Percentiles rank a stretch among this genome's conserved stretches.
phyloP scores from a whole-genome alignment of 2,797 vertebrate genomes.

The Danio kyathit region DNA sequence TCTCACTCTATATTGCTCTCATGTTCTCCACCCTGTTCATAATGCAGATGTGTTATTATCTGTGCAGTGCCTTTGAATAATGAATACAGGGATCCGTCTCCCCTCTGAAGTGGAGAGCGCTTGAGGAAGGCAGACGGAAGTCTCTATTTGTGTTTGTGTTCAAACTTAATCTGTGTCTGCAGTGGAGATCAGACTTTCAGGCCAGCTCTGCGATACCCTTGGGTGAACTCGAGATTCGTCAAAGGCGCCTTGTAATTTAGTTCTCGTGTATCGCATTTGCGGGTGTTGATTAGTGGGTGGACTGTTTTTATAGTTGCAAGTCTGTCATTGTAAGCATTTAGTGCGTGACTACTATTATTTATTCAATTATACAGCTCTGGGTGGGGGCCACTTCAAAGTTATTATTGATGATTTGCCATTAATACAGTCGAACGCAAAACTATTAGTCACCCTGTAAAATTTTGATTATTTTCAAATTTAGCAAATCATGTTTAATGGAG shows the following conservation, averaged over 20 bases:
- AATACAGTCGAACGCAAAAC: no score
- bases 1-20: neutral
- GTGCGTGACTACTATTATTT: neutral
- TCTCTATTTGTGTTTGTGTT: slow-evolving; percentile 29
- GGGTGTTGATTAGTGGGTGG: slow-evolving; percentile 9
- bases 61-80: slow-evolving; percentile 31
- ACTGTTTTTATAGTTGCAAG: slow-evolving; percentile 10
- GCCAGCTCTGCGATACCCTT: neutral
- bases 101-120: slow-evolving; percentile 8
- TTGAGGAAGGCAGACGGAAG: neutral
- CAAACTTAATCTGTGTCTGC: slow-evolving; percentile 6
- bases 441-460: no score
- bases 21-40: neutral
- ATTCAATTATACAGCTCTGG: neutral
- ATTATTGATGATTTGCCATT: no score
- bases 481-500: no score
- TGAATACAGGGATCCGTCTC: slow-evolving; percentile 18
- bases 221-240: neutral
- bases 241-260: neutral
- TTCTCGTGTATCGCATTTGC: neutral
- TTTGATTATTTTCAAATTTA: no score
- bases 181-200: neutral
- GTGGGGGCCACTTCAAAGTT: neutral
- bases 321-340: slow-evolving; percentile 21
- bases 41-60: slow-evolving; percentile 37